Evolutionary conservation across 2,797 vertebrate species (phyloP).

Genomic region (Phalanger gymnotis): DNA sequence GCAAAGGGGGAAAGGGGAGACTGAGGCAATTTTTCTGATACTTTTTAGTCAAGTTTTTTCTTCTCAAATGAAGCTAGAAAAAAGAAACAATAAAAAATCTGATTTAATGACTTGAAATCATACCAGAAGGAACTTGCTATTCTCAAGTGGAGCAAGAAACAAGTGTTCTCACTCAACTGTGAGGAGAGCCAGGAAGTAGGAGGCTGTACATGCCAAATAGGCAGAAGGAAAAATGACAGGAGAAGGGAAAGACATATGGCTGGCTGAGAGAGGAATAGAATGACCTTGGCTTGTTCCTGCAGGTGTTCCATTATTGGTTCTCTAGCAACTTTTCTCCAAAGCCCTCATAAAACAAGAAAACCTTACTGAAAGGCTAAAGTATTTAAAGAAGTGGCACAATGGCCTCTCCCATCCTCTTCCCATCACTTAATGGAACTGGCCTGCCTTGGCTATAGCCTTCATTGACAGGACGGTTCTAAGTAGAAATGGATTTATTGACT

Average conservation of each 20-base stretch:
- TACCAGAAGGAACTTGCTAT: background rate
- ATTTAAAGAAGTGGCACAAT: background rate
- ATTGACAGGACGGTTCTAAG: background rate
- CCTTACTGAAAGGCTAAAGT: too few relatives aligned
- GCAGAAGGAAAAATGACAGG: constrained; percentile 8
- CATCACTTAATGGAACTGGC: background rate
- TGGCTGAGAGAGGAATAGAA: background rate
- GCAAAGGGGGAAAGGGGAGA: background rate
- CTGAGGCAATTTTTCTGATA: background rate
- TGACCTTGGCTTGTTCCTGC: background rate
- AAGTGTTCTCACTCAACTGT: background rate
- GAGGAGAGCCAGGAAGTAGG: background rate
- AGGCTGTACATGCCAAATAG: background rate
- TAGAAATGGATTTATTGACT: background rate
- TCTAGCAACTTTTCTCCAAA: background rate
- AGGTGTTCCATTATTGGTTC: background rate
- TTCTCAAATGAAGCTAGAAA: background rate
- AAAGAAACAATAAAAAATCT: background rate
- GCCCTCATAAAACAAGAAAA: background rate
- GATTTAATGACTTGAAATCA: background rate
- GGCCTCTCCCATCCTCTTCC: background rate
- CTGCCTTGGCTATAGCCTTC: background rate
- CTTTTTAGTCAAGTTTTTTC: background rate
- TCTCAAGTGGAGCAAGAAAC: background rate
- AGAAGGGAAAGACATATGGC: background rate